Evolutionary conservation across 2,888 invertebrate genomes (phyloP), one percentile per base, ranked within the genome.

Genomic region (Eudasyphora cyanicolor): DNA sequence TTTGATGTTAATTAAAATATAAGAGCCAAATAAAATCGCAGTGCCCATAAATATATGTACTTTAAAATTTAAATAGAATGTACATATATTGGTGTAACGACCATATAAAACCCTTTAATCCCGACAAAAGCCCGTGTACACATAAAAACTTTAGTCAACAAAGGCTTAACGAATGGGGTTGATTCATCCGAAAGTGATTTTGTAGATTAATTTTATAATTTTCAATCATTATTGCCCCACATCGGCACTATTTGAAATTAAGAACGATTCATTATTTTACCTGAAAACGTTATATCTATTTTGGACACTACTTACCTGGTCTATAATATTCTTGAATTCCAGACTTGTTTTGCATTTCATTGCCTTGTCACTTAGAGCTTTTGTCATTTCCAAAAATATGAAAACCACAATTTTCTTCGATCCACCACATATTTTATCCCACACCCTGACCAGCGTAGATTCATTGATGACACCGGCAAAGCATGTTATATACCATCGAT

Each of bases 371-470:
- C 95, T 93, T 76, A 96, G 92, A 19, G 96, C 96, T 67, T 95
- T 95, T 6, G 97, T 92, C 70, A 96, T 92, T 87, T 95, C 95
- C 19, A 97, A 94, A 60, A 96, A 95, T 2, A 96, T 95, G 91
- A 95, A 97, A 0, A 96, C 94, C 62, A 98, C 93, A 87, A 97
- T 96, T 92, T 96, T 96, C 49, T 95, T 95, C 0, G 97, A 97
- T 2, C 97, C 97, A 51, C 96, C 97, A 89, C 96, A 95, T 38
- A 98, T 93, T 92, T 97, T 97, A 90, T 98, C 97, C 97, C 97
- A 97, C 85, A 98, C 95, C 90, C 97, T 97, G 87, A 88, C 95
- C 78, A 98, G 93, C 7, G 96, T 95, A 7, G 95, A 94, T 87
- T 96, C 95, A 87, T 96, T 95, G 71, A 98, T 93, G 12, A 97